These are phyloP conservation scores for Fregetta grallaria DNA, from an alignment of 2,113 vertebrate species.

Conservation along the genomic window DNA sequence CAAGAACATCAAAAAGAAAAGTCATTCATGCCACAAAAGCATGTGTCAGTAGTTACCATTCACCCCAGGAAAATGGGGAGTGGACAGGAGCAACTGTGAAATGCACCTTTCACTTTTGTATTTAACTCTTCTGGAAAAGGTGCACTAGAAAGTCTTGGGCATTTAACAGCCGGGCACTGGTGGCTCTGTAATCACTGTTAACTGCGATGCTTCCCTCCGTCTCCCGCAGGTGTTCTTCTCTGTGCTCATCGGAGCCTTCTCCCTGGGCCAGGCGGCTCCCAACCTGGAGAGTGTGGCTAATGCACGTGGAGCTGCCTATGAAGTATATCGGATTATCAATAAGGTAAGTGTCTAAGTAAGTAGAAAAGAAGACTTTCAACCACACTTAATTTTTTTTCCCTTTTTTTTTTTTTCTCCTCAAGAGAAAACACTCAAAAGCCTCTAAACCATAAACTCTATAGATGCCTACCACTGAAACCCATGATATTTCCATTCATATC, in stretches of 20 bases:
- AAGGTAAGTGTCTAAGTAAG: slow-evolving; percentile 58
- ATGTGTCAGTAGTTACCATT: background rate
- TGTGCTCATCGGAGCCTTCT: slow-evolving; percentile 76
- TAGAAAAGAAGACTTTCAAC: background rate
- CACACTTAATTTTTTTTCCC: background rate
- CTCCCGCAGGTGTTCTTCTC: slow-evolving; percentile 78
- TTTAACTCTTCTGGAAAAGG: background rate
- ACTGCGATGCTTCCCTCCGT: rapidly evolving
- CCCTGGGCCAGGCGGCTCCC: slow-evolving; percentile 77
- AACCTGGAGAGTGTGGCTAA: slow-evolving; percentile 80
- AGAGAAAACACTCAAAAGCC: background rate
- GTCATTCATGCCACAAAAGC: background rate
- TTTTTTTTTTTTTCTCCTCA: background rate
- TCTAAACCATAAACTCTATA: background rate
- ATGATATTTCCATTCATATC: background rate
- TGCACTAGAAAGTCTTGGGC: background rate
- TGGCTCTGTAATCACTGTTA: background rate
- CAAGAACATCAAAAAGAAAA: background rate
- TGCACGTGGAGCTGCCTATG: slow-evolving; percentile 81
- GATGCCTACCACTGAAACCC: background rate
- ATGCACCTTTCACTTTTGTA: background rate
- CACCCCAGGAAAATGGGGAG: background rate
- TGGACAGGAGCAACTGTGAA: background rate
- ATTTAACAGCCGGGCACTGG: background rate
- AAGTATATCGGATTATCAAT: slow-evolving; percentile 81